These are phyloP conservation scores for Nemotelus nigrinus DNA, from an alignment of 2,888 invertebrate species.

Conservation along the genomic window DNA sequence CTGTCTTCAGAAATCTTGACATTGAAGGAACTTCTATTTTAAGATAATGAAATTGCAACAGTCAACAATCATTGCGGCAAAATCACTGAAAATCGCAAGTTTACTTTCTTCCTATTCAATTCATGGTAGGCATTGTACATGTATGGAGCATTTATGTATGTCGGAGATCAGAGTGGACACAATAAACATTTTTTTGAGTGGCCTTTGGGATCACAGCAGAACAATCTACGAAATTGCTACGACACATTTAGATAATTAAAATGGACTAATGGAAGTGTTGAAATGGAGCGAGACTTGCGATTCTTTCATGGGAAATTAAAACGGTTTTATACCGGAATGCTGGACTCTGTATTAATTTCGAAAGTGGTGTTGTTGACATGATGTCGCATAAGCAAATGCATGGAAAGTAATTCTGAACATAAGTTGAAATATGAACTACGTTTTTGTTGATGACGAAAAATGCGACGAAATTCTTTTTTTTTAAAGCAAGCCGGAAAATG, in stretches of 20 bases:
- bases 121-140: neutral
- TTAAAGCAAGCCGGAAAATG: too few species aligned
- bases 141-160: constrained; percentile 5
- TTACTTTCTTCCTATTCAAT: neutral
- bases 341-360: too few species aligned
- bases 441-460: too few species aligned
- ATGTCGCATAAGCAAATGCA: too few species aligned
- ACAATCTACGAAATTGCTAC: constrained; percentile 61
- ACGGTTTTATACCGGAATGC: neutral
- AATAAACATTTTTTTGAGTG: constrained; percentile 33
- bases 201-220: constrained; percentile 25
- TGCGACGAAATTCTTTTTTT: too few species aligned
- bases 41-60: constrained; percentile 43
- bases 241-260: constrained; percentile 63
- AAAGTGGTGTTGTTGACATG: too few species aligned
- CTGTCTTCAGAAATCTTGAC: constrained; percentile 13
- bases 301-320: constrained; percentile 7
- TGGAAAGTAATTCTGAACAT: too few species aligned
- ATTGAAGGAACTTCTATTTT: constrained; percentile 15
- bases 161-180: constrained; percentile 23
- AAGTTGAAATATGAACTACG: too few species aligned
- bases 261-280: constrained; percentile 47
- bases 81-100: constrained; percentile 22
- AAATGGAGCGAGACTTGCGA: neutral
- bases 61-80: constrained; percentile 26